These are phyloP conservation scores for Osmerus mordax DNA, from an alignment of 2,113 vertebrate genomes.

Conservation along the genomic window DNA sequence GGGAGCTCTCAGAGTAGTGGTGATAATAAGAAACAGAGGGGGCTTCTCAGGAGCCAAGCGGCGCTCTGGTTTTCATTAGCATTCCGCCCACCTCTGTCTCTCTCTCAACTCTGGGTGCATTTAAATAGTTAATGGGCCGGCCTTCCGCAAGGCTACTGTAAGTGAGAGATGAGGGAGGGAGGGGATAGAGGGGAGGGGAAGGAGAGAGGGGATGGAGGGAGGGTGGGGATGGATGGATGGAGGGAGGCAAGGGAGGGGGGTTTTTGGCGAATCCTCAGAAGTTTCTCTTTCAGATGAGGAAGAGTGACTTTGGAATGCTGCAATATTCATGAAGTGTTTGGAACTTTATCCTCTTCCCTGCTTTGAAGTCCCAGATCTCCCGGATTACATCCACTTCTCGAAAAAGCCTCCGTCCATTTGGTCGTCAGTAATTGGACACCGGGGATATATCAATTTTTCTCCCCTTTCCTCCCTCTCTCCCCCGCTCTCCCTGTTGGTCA, in stretches of 20 bases:
- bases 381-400: conserved; percentile 49
- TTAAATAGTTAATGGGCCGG: conserved; percentile 75
- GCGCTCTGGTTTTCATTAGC: conserved; percentile 68
- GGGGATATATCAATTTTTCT: conserved; percentile 31
- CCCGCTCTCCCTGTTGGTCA: neutral
- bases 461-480: neutral
- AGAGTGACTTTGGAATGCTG: conserved; percentile 67
- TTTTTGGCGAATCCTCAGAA: conserved; percentile 50
- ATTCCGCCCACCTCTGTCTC: conserved; percentile 58
- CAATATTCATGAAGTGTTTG: conserved; percentile 72
- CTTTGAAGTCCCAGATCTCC: conserved; percentile 66
- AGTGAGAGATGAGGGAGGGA: conserved; percentile 27
- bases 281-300: conserved; percentile 66
- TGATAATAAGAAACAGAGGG: conserved; percentile 67
- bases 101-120: conserved; percentile 66
- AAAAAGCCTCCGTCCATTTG: conserved; percentile 32
- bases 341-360: conserved; percentile 57
- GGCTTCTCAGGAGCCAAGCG: conserved; percentile 52
- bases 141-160: conserved; percentile 64
- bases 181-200: conserved; percentile 19
- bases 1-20: conserved; percentile 27
- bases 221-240: neutral
- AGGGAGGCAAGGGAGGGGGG: neutral
- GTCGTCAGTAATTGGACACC: conserved; percentile 52
- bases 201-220: too few species aligned